These are phyloP conservation scores for Macrosteles quadrilineatus DNA, from an alignment of 1,140 invertebrate genomes.

Conservation along the genomic window DNA sequence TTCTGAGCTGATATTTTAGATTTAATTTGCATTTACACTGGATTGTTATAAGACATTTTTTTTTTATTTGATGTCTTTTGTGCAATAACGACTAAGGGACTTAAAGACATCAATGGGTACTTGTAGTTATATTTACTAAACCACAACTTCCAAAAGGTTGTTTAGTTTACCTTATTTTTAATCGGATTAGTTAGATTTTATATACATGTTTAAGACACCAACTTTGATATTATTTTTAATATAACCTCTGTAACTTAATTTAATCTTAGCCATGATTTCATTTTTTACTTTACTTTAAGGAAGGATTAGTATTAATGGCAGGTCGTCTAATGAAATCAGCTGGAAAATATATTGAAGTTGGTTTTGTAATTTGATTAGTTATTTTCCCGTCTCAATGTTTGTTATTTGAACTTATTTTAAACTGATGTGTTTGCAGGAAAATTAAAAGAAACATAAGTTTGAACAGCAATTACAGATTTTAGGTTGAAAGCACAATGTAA, in stretches of 20 bases:
- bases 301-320: background rate
- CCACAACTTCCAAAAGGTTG: slow-evolving; percentile 7
- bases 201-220: background rate
- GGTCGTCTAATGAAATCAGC: slow-evolving; percentile 1
- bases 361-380: background rate
- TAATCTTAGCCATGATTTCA: background rate
- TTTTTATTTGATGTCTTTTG: no score
- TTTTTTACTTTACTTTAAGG: background rate
- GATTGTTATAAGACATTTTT: no score
- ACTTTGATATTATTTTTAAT: slow-evolving; percentile 6
- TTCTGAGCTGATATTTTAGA: no score
- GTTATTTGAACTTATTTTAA: no score
- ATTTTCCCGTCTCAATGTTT: no score
- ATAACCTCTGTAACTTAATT: background rate
- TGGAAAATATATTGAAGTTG: slow-evolving; percentile 16
- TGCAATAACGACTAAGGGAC: no score
- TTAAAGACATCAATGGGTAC: no score
- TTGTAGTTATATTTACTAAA: background rate
- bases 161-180: background rate
- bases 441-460: no score
- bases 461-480: no score
- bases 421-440: no score
- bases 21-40: no score
- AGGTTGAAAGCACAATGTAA: no score
- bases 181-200: background rate